Evolutionary conservation across 1,140 invertebrate genomes (phyloP).

Genomic region (Drosophila arawakana): DNA sequence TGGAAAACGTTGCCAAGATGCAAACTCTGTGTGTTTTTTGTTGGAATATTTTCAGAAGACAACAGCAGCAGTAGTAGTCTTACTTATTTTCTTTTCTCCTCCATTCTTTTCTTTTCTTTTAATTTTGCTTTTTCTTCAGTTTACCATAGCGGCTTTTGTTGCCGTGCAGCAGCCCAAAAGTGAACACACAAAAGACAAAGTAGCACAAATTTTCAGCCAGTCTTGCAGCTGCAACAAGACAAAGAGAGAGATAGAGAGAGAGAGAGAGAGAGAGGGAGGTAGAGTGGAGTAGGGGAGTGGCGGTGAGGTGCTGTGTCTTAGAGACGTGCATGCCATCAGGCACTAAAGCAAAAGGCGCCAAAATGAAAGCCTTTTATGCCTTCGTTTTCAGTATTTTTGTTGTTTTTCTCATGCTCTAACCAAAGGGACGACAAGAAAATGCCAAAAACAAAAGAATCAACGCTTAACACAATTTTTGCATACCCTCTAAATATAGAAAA

Average conservation of each 20-base stretch:
- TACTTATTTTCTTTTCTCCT: slow-evolving; percentile 1
- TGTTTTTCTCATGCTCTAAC: too few species aligned
- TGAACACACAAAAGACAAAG: slow-evolving; percentile 79
- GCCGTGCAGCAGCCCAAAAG: slow-evolving; percentile 52
- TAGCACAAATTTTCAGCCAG: slow-evolving; percentile 74
- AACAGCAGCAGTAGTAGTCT: slow-evolving; percentile 29
- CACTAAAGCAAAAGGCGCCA: slow-evolving; percentile 72
- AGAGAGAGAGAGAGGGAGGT: neutral
- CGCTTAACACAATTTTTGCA: slow-evolving; percentile 78
- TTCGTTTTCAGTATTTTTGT: too few species aligned
- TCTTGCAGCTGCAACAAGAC: slow-evolving; percentile 12
- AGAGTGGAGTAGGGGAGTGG: neutral
- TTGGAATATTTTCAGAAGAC: slow-evolving; percentile 59
- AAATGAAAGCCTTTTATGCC: slow-evolving; percentile 63
- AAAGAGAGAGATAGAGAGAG: neutral
- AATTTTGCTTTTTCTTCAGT: slow-evolving; percentile 12
- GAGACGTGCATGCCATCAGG: slow-evolving; percentile 72
- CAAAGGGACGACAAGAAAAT: slow-evolving; percentile 21
- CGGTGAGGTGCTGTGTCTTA: slow-evolving; percentile 41
- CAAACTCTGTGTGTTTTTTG: slow-evolving; percentile 61
- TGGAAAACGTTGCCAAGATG: slow-evolving; percentile 50
- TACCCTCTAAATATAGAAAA: slow-evolving; percentile 10
- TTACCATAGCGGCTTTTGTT: slow-evolving; percentile 51
- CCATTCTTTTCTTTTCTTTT: slow-evolving; percentile 15
- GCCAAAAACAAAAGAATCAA: slow-evolving; percentile 80